These are phyloP conservation scores for Pogonomyrmex barbatus DNA, from an alignment of 1,140 invertebrate species.

Conservation along the genomic window DNA sequence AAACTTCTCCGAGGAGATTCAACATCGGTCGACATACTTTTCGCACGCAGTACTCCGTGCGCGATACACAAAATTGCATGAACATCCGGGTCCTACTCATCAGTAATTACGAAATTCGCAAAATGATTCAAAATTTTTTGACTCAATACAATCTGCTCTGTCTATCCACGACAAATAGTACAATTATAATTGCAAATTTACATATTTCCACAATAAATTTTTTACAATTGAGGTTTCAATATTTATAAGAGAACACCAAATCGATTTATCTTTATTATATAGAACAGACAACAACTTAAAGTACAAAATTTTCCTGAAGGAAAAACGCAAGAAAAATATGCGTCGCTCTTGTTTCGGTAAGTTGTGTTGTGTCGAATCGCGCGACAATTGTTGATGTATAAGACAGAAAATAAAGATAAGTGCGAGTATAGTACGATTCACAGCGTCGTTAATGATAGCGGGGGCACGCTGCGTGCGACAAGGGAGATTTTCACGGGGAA, in stretches of 20 bases:
- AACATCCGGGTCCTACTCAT: too few relatives aligned
- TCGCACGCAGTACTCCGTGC: too few relatives aligned
- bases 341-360: not conserved
- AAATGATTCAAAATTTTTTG: too few relatives aligned
- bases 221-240: not conserved
- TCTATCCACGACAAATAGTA: too few relatives aligned
- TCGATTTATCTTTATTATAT: not conserved
- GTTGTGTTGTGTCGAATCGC: not conserved
- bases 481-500: slow-evolving; percentile 61
- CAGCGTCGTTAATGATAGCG: slow-evolving; percentile 43
- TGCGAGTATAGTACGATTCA: slow-evolving; percentile 60
- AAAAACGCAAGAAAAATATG: slow-evolving; percentile 17
- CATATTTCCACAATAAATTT: not conserved
- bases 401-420: slow-evolving; percentile 42
- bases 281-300: not conserved
- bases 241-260: not conserved
- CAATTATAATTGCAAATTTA: not conserved
- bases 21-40: too few relatives aligned
- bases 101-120: too few relatives aligned
- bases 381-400: slow-evolving; percentile 45
- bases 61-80: too few relatives aligned
- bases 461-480: slow-evolving; percentile 61
- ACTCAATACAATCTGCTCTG: too few relatives aligned
- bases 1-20: too few relatives aligned
- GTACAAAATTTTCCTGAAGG: not conserved